A percentile compares a stretch with the other conserved stretches of the same genome.
These are phyloP conservation scores for Hydrolagus colliei DNA, from an alignment of 2,797 vertebrate species.

Conservation along the genomic window DNA sequence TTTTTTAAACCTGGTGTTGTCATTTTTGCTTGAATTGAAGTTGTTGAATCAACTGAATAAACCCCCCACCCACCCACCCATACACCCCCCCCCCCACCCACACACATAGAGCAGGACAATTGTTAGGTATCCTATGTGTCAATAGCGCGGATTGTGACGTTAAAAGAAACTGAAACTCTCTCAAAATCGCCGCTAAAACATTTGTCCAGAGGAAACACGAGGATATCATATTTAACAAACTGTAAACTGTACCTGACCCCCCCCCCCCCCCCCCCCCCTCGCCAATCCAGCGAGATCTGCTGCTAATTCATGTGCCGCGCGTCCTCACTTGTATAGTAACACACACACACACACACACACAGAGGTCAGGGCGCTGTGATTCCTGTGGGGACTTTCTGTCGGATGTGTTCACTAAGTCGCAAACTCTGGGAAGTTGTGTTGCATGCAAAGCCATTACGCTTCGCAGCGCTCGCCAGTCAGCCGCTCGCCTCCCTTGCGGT, in stretches of 20 bases:
- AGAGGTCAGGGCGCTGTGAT: no score
- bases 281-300: background rate
- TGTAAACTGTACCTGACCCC: background rate
- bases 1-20: background rate
- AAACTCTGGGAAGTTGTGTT: no score
- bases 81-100: no score
- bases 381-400: no score
- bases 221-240: background rate
- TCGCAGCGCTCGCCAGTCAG: no score
- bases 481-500: no score
- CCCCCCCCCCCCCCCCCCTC: no score
- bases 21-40: background rate
- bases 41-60: background rate
- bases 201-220: background rate
- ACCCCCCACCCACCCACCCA: background rate
- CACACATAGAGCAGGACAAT: no score
- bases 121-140: background rate
- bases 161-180: background rate
- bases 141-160: slow-evolving; percentile 12
- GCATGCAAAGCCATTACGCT: no score
- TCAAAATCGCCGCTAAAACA: background rate
- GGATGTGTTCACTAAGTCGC: no score
- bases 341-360: no score
- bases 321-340: no score
- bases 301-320: background rate